Evolutionary conservation across 2,888 invertebrate species (phyloP), one percentile per base, ranked within the genome.

Genomic region (Euzetes globulus): DNA sequence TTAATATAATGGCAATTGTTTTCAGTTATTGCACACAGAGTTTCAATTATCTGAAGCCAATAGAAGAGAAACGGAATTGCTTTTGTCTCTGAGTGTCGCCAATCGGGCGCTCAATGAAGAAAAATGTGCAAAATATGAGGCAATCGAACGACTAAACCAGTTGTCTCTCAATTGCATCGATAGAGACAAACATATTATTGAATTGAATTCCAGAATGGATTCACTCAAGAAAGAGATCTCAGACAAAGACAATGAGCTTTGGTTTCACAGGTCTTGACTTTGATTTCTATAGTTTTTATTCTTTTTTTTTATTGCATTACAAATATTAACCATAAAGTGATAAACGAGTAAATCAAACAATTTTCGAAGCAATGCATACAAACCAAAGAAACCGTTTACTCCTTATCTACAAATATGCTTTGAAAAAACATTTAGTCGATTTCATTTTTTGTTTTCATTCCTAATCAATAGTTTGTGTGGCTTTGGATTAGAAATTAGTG

Each of bases 181-280:
- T 13, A 41, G 25, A 15, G 68, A 68, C 41, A 68, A 45, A 29
- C 19, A 45, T 45, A 68, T 68, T 37, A 45, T 9, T 68, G 68
- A 45, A 45, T 22, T 68, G 13, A 68, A 68, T 2, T 37, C 29
- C 4, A n/a, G 19, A 68, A 25, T 68, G 68, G 45, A 41, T 68
- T 41, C 45, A 68, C 22, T 68, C 1, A 37, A 45, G 22, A 13
- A 68, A 25, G 22, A 68, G 15, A 68, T 68, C 68, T 6, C 45
- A 11, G 68, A 68, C 45, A 68, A 45, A 68, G 68, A 68, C 45
- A 68, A 45, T 68, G 68, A 68, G 68, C 68, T 68, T 19, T 68
- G 19, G 68, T 68, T 68, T 68, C n/a, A 25, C 68, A 68, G 68
- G 68, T 68, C 22, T 45, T 68, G 9, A 22, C 4, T 22, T 22